These are phyloP conservation scores for Microplitis deprimator DNA, from an alignment of 2,888 invertebrate species.

Conservation along the genomic window DNA sequence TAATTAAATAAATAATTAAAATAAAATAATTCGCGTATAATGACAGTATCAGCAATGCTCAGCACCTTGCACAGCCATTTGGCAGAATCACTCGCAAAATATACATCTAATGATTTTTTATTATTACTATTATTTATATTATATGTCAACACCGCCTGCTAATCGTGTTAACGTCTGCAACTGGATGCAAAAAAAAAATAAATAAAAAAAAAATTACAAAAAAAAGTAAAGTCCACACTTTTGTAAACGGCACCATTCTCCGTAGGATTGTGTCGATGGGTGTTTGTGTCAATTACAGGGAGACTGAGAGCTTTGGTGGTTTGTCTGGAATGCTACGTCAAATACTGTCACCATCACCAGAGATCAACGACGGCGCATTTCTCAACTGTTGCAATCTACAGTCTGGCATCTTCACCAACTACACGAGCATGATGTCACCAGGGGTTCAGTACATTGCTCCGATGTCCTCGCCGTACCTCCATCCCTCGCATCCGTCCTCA, in stretches of 20 bases:
- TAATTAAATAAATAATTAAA: background rate
- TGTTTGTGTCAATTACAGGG: slow-evolving; percentile 66
- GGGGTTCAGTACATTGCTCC: slow-evolving; percentile 58
- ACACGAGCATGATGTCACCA: slow-evolving; percentile 59
- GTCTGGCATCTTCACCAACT: slow-evolving; percentile 60
- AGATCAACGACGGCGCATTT: slow-evolving; percentile 59
- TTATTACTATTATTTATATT: background rate
- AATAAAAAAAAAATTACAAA: slow-evolving; percentile 46
- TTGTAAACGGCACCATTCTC: slow-evolving; percentile 24
- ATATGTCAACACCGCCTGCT: slow-evolving; percentile 58
- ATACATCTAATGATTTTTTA: slow-evolving; percentile 14
- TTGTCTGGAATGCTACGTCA: slow-evolving; percentile 70
- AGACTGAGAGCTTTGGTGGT: slow-evolving; percentile 68
- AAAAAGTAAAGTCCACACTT: slow-evolving; percentile 15
- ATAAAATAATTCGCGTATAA: slow-evolving; percentile 2
- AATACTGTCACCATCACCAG: slow-evolving; percentile 68
- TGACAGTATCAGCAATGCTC: slow-evolving; percentile 54
- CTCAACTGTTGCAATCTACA: slow-evolving; percentile 58
- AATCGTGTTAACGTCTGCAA: slow-evolving; percentile 56
- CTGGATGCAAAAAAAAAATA: slow-evolving; percentile 42
- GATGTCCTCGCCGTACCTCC: slow-evolving; percentile 52
- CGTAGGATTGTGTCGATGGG: slow-evolving; percentile 58
- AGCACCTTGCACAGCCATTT: slow-evolving; percentile 66
- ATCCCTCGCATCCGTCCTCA: slow-evolving; percentile 49
- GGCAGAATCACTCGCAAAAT: slow-evolving; percentile 54